A percentile compares a stretch with the other conserved stretches of the same genome.
phyloP scores from a whole-genome alignment of 92 coral and sea anemone species.

The Parazoanthus darwini region DNA sequence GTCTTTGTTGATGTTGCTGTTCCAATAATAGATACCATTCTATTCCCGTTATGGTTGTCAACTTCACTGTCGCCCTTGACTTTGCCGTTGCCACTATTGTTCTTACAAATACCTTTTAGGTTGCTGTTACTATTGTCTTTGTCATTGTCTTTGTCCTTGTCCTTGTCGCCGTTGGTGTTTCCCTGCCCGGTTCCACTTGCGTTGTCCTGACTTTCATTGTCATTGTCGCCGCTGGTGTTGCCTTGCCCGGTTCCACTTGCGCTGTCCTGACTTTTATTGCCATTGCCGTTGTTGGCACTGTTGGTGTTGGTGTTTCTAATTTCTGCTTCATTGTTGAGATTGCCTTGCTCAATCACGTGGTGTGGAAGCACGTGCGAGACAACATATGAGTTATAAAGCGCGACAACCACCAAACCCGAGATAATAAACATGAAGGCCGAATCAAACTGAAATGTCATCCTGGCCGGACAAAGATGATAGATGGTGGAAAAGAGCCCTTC shows the following conservation, averaged over 20 bases:
- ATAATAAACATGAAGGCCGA: conserved; percentile 96
- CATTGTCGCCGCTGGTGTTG: background rate
- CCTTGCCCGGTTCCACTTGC: background rate
- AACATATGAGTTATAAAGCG: conserved; percentile 73
- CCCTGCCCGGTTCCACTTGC: background rate
- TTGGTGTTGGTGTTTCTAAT: background rate
- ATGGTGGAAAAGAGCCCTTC: conserved; percentile 93
- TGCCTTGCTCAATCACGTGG: background rate
- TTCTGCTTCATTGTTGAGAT: background rate
- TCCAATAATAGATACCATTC: too few relatives aligned
- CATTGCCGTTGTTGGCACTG: background rate
- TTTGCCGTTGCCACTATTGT: too few relatives aligned
- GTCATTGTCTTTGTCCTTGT: background rate
- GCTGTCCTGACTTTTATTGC: too few relatives aligned
- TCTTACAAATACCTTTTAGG: too few relatives aligned
- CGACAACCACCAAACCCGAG: conserved; percentile 81
- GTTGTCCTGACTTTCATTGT: too few relatives aligned
- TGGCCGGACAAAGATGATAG: conserved; percentile 86
- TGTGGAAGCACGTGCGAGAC: conserved; percentile 25
- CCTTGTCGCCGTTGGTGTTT: background rate
- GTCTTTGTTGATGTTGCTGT: too few relatives aligned
- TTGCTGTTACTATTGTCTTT: too few relatives aligned
- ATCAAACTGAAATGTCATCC: conserved; percentile 95
- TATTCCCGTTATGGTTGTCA: too few relatives aligned
- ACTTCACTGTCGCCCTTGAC: too few relatives aligned